Base-by-base conservation (phyloP, 2,888 invertebrate genomes). In the Cartodere bifasciata region DNA sequence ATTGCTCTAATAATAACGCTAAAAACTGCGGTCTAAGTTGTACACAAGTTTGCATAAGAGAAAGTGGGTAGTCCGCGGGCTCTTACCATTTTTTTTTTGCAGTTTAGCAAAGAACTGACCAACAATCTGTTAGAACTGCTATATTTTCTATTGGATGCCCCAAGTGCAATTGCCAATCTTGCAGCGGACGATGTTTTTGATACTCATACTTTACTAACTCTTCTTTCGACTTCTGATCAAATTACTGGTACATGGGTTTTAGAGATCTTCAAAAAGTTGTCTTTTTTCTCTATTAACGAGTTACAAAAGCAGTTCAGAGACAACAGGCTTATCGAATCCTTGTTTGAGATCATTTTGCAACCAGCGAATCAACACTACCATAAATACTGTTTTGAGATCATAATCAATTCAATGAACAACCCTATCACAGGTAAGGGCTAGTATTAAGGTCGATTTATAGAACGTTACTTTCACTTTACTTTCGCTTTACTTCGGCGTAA, bases 361-460 rank as follows among this genome's bases (percentile, higher is more conserved):
- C 40, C 42, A 1, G 32, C 32, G 1, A 36, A 34, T 4, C 33
- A 32, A 14, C 16, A 30, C 1, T 37, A 39, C 10, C 42, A 43
- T 12, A 31, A 35, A 13, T 41, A 37, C 17, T 45, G 46, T 7
- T 40, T 52, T 11, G 36, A 44, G 10, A 47, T 52, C 10, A 36
- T 53, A 4, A 32, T 36, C n/a, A 47, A 52, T 23, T 52, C 50
- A 23, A 38, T 52, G 30, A 37, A 43, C 4, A 45, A 43, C 6
- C 44, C 46, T 4, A 42, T 46, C 23, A 52, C 50, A 2, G 38
- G 35, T 11, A 39, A n/a, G n/a, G n/a, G n/a, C n/a, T n/a, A n/a
- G n/a, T n/a, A n/a, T n/a, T n/a, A n/a, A n/a, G n/a, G n/a, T n/a
- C n/a, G n/a, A n/a, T n/a, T n/a, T n/a, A n/a, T n/a, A n/a, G n/a